These are phyloP conservation scores for Smithornis capensis DNA, from an alignment of 2,113 vertebrate species.

Conservation along the genomic window DNA sequence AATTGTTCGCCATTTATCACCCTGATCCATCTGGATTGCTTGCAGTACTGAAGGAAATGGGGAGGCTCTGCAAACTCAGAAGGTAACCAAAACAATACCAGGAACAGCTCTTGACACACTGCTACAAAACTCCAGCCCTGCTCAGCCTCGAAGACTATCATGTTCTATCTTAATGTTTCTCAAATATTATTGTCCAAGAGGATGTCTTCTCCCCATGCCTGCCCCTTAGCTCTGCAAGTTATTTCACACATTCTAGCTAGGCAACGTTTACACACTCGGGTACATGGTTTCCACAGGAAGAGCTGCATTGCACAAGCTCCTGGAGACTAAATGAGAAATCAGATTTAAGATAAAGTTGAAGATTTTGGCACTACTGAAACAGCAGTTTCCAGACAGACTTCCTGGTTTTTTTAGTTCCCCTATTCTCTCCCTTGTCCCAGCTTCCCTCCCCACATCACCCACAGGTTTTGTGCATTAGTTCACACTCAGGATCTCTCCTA, in stretches of 20 bases:
- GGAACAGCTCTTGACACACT: not conserved
- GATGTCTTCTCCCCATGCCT: not conserved
- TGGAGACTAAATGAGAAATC: not conserved
- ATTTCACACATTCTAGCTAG: not conserved
- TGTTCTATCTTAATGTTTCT: not conserved
- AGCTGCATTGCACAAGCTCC: not conserved
- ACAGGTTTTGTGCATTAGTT: not conserved
- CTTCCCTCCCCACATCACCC: not conserved
- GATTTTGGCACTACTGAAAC: not conserved
- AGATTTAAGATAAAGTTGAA: not conserved
- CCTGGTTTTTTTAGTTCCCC: not conserved
- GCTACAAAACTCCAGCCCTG: not conserved
- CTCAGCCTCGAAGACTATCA: not conserved
- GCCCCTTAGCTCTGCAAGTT: not conserved
- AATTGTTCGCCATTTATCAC: constrained; percentile 1
- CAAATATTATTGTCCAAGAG: not conserved
- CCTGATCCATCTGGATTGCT: not conserved
- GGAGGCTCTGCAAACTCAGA: not conserved
- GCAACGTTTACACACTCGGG: not conserved
- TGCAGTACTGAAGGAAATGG: not conserved
- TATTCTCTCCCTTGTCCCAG: not conserved
- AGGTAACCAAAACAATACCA: constrained; percentile 25
- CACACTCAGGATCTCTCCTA: not conserved
- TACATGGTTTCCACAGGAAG: not conserved
- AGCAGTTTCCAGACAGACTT: not conserved